Evolutionary conservation across 2,888 invertebrate genomes (phyloP).

Genomic region (Agonopterix subpropinquella): DNA sequence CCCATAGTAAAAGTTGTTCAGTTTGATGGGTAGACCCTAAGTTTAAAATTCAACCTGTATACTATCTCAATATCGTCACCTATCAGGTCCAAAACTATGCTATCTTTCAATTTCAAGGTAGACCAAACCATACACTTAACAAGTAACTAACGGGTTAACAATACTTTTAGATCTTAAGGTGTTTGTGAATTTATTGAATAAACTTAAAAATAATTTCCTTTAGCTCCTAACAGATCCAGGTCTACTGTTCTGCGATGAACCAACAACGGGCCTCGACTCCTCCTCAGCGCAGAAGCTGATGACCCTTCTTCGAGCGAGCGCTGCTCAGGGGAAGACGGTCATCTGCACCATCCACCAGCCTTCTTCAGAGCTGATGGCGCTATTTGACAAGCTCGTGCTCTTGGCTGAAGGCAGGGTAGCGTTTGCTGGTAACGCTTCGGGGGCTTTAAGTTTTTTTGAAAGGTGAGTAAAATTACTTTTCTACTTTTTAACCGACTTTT

Average conservation of each 20-base stretch:
- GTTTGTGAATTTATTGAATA: no score
- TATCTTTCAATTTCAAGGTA: no score
- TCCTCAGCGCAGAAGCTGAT: slow-evolving; percentile 93
- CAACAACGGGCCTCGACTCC: slow-evolving; percentile 95
- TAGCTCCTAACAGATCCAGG: slow-evolving; percentile 92
- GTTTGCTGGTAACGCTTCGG: slow-evolving; percentile 82
- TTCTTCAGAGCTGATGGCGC: slow-evolving; percentile 88
- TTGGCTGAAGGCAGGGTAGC: slow-evolving; percentile 92
- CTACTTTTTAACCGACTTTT: slow-evolving; percentile 3
- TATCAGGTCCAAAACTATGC: no score
- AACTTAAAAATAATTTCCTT: slow-evolving; percentile 8
- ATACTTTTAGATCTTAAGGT: no score
- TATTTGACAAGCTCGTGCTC: slow-evolving; percentile 86
- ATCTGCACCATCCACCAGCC: slow-evolving; percentile 97
- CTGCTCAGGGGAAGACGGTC: slow-evolving; percentile 87
- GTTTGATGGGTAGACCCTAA: no score
- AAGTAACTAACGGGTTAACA: no score
- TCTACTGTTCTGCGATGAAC: slow-evolving; percentile 96
- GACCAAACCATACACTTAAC: no score
- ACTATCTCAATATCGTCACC: no score
- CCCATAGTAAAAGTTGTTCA: no score
- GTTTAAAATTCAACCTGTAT: no score
- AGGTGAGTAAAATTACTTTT: slow-evolving; percentile 61
- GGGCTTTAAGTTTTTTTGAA: slow-evolving; percentile 70
- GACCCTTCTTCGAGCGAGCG: slow-evolving; percentile 80